Evolutionary conservation across 2,797 vertebrate species (phyloP), one percentile per base, ranked within the genome.

Genomic region (Anguilla marmorata): DNA sequence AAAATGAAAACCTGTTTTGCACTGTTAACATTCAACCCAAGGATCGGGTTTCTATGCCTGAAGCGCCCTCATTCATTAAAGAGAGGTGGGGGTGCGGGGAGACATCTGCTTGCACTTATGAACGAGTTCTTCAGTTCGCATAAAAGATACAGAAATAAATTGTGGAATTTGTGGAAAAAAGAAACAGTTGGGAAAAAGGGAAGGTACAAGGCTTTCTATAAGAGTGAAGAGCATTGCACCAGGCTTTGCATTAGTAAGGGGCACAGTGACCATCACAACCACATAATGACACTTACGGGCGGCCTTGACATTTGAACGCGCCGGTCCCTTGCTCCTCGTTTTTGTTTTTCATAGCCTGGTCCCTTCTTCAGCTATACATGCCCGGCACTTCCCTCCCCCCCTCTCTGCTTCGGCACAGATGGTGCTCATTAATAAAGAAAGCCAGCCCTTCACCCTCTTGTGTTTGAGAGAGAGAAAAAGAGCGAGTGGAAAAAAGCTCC

Each of bases 81-180:
- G 72, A 52, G 82, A 56, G 83, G 27, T 50, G 66, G 37, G 87
- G 21, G 48, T 6, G 63, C 27, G 80, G 87, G 87, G 83, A 83
- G 84, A 88, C 87, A 88, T 88, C 87, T 88, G 87, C 87, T 88
- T 85, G 87, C 87, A 88, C 87, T 88, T 88, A 88, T 63, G 84
- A 85, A 88, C 84, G 54, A 85, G 87, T 88, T 88, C 87, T 88
- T 85, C 82, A 88, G 87, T 86, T 88, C 69, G 87, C 84, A 88
- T 88, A 88, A 88, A 88, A 88, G 87, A 88, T 80, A 79, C 87
- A 85, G 84, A 85, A 88, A 88, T 88, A 85, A 88, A 88, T 86
- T 45, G 84, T 60, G 84, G 72, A 88, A 80, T 88, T 85, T 85
- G 72, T 50, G 54, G 69, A 63, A 24, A 50, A 45, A 66, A 87